Evolutionary conservation across 2,113 vertebrate species (phyloP).

Genomic region (Prinia subflava): DNA sequence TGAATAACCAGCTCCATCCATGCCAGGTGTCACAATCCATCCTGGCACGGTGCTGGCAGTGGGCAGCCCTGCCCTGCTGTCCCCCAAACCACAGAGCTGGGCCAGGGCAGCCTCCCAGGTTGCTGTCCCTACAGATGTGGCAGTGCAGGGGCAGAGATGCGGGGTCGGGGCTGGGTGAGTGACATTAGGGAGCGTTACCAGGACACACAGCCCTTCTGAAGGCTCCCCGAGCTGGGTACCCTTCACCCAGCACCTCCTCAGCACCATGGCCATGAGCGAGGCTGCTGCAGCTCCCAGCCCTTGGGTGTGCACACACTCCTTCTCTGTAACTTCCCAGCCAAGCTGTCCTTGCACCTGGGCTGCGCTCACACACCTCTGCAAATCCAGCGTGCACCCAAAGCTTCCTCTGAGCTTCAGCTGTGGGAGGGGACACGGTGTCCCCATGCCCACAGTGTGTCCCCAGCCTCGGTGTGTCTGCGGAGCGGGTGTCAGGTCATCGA

Average conservation of each 20-base stretch:
- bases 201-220: neutral
- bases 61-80: neutral
- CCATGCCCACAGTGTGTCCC: fast-evolving
- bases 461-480: neutral
- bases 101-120: neutral
- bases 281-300: neutral
- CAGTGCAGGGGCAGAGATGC: neutral
- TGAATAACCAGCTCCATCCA: fast-evolving
- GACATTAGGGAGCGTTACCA: fast-evolving
- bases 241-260: neutral
- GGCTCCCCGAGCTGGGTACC: fast-evolving
- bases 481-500: fast-evolving
- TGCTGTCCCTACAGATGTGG: neutral
- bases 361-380: fast-evolving
- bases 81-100: neutral
- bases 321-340: neutral
- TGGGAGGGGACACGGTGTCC: neutral
- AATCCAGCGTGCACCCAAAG: neutral
- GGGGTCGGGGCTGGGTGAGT: neutral
- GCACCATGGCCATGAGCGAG: fast-evolving
- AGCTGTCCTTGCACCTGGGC: neutral
- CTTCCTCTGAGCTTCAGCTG: neutral
- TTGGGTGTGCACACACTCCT: neutral
- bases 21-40: fast-evolving
- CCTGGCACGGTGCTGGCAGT: neutral